Evolutionary conservation across 2,797 vertebrate species (phyloP).

Genomic region (Crenichthys baileyi): DNA sequence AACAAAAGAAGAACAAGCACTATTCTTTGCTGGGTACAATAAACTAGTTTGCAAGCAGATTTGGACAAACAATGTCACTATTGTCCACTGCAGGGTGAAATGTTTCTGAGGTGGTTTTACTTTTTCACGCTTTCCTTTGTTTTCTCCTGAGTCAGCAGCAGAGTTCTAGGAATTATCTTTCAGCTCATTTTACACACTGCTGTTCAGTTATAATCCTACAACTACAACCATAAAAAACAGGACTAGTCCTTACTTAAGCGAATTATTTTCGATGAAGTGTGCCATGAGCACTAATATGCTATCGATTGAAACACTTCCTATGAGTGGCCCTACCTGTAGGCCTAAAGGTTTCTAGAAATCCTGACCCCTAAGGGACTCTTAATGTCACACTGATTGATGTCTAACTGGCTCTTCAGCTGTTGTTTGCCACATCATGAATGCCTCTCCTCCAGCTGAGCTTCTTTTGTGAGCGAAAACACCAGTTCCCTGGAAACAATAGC

Average conservation of each 20-base stretch:
- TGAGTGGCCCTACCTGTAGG: not conserved
- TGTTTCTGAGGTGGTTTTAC: not conserved
- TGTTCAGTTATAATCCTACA: not conserved
- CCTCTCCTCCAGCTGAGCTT: conserved; percentile 49
- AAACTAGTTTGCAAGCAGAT: conserved; percentile 49
- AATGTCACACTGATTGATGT: conserved; percentile 33
- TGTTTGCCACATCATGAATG: conserved; percentile 40
- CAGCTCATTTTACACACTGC: not conserved
- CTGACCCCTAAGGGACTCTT: not conserved
- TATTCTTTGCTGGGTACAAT: conserved; percentile 15
- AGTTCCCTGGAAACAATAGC: conserved; percentile 42
- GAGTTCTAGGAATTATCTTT: not conserved
- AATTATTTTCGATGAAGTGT: not conserved
- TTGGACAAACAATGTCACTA: conserved; percentile 32
- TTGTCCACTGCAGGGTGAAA: conserved; percentile 19
- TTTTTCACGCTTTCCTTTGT: conserved; percentile 1
- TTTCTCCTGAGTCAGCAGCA: not conserved
- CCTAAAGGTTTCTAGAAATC: conserved; percentile 5
- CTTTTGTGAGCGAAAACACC: conserved; percentile 49
- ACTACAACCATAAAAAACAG: not conserved
- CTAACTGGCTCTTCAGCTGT: conserved; percentile 40
- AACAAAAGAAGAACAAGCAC: conserved; percentile 8
- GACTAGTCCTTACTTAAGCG: not conserved
- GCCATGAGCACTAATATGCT: not conserved
- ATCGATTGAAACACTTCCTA: not conserved